Evolutionary conservation across 2,113 vertebrate genomes (phyloP), one percentile per base, ranked within the genome.

Genomic region (Mirza zaza): DNA sequence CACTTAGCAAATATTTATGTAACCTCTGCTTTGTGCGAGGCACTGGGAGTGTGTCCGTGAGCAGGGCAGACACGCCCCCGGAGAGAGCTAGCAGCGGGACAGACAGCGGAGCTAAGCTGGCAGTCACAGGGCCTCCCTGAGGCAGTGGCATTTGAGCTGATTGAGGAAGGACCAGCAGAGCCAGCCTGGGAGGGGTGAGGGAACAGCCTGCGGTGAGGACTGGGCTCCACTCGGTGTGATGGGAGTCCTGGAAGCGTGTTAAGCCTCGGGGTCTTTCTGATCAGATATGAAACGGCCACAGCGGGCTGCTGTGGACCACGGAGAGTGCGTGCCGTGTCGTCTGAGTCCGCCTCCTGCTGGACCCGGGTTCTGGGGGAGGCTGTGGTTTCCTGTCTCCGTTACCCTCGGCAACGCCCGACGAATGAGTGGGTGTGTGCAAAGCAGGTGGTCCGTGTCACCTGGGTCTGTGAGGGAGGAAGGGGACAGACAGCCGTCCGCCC

Each of bases 381-480:
- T 0, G 1, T 15, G 42, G 4, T 14, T 55, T 48, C 91, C 17
- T 39, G 61, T 32, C 42, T 75, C 82, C 32, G 52, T 48, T 23
- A 10, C 11, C 23, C 75, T 52, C 25, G 6, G 57, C 20, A 42
- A 29, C 67, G 1, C 8, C 2, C 5, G 7, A 10, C 45, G 52
- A n/a, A 20, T 29, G 55, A 29, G 13, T 1, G 42, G 25, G 18
- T 0, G 1, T 20, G 15, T n/a, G 2, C n/a, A 32, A 7, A 81
- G 81, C n/a, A 20, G n/a, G 20, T 1, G 67, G 10, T 32, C 32
- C 32, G 1, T 13, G 36, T 27, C 6, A 0, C 3, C 39, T 1
- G 71, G 70, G 48, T 27, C 42, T 14, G 45, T 29, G 23, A 12
- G 68, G 57, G 32, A 67, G 45, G 23, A 8, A 5, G 25, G 27